Conservation (phyloP, 2,888 invertebrate species). For the Meiosimyza decipiens region DNA sequence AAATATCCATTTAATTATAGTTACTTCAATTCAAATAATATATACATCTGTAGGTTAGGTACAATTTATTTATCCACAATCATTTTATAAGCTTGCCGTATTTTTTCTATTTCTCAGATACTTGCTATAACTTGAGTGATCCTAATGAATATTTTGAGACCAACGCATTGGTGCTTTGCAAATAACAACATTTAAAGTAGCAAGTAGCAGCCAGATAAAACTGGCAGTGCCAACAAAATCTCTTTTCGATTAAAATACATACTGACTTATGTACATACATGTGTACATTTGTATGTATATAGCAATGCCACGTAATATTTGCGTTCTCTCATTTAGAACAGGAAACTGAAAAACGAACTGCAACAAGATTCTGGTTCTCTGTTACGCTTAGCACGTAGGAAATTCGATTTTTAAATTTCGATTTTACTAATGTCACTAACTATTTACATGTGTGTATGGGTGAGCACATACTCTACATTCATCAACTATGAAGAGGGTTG, state of each 20-base stretch:
- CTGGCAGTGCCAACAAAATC: no score
- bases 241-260: no score
- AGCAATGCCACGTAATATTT: neutral
- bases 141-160: conserved; percentile 56
- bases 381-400: conserved; percentile 61
- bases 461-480: no score
- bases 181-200: conserved; percentile 18
- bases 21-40: no score
- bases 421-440: conserved; percentile 24
- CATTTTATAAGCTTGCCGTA: neutral
- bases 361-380: conserved; percentile 51
- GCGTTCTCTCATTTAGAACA: no score
- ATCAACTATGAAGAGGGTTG: no score
- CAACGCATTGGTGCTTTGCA: conserved; percentile 56
- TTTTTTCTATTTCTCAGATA: neutral
- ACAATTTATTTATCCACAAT: no score
- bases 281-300: neutral
- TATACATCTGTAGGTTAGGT: no score
- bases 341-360: no score
- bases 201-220: conserved; percentile 5
- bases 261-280: no score
- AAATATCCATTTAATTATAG: no score
- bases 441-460: no score
- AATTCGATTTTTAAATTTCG: conserved; percentile 60
- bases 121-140: conserved; percentile 59